Evolutionary conservation across 2,888 invertebrate species (phyloP).

Genomic region (Smittia sp.): DNA sequence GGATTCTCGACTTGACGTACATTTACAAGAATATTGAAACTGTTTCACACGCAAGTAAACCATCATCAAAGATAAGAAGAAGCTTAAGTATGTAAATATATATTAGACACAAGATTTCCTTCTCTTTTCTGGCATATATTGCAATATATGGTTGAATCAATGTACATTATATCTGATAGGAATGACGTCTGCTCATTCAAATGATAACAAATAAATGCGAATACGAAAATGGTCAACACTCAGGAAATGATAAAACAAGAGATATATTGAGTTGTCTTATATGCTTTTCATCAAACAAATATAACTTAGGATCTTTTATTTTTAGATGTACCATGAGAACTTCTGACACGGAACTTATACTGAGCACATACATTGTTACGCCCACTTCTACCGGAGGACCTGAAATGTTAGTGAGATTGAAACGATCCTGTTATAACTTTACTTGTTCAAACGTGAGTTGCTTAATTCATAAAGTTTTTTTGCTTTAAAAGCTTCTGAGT

Average conservation of each 20-base stretch:
- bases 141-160: constrained; percentile 37
- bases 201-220: constrained; percentile 30
- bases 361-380: constrained; percentile 97
- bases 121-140: constrained; percentile 24
- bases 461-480: constrained; percentile 1
- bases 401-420: constrained; percentile 59
- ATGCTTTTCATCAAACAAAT: constrained; percentile 20
- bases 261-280: constrained; percentile 34
- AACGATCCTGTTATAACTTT: constrained; percentile 33
- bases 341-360: constrained; percentile 97
- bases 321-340: constrained; percentile 84
- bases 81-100: not conserved
- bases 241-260: constrained; percentile 41
- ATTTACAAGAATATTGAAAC: not conserved
- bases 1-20: not conserved
- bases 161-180: constrained; percentile 37
- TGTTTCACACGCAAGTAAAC: not conserved
- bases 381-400: constrained; percentile 97
- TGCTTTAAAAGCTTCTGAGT: not conserved
- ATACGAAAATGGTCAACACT: constrained; percentile 33
- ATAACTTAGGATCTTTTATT: constrained; percentile 17
- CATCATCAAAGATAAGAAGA: constrained; percentile 8
- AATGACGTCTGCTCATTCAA: not conserved
- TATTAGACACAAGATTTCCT: constrained; percentile 10
- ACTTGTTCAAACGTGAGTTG: not conserved